Conservation (phyloP, 2,797 vertebrate species). For the Cephalopachus bancanus region DNA sequence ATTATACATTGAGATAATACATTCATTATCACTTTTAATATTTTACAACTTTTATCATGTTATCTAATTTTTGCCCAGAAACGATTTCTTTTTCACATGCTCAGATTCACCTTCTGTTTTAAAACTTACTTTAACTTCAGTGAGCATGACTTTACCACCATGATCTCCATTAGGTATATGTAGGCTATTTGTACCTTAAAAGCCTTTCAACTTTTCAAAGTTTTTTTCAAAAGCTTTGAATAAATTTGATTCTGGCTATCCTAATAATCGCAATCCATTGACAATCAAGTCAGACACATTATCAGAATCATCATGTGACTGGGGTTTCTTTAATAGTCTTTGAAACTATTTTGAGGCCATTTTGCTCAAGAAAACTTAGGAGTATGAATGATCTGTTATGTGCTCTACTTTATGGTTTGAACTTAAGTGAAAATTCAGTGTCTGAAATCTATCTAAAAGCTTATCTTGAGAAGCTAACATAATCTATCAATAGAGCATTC, state of each 20-base stretch:
- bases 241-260: conserved; percentile 40
- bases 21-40: conserved; percentile 66
- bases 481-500: not conserved
- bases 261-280: conserved; percentile 51
- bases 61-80: conserved; percentile 35
- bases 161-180: not conserved
- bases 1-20: not conserved
- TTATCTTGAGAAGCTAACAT: not conserved
- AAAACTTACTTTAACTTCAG: conserved; percentile 26
- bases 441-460: not conserved
- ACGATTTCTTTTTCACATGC: conserved; percentile 68
- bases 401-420: not conserved
- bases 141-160: not conserved
- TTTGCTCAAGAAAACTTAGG: conserved; percentile 22
- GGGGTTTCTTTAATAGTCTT: not conserved
- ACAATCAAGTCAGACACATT: not conserved
- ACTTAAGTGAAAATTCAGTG: not conserved
- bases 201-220: not conserved
- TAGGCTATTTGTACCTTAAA: not conserved
- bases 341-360: conserved; percentile 25
- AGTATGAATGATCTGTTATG: not conserved
- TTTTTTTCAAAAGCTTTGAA: conserved; percentile 38
- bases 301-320: not conserved
- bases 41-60: not conserved
- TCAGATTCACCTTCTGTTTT: conserved; percentile 52